phyloP scores from a whole-genome alignment of 1,140 invertebrate genomes.

The Drosophila bocqueti region DNA sequence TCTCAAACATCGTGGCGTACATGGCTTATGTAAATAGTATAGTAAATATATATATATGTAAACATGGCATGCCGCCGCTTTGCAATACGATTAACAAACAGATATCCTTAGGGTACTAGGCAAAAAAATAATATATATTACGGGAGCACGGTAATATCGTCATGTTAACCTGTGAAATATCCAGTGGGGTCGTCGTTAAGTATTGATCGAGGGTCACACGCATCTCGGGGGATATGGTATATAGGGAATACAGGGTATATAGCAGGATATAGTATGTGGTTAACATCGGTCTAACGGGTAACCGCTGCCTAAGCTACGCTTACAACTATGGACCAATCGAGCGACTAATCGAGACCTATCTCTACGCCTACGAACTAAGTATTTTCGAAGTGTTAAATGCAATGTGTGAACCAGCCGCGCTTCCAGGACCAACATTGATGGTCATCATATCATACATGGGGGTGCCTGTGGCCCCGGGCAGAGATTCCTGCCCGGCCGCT shows the following conservation, averaged over 20 bases:
- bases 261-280: constrained; percentile 11
- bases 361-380: constrained; percentile 48
- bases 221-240: constrained; percentile 10
- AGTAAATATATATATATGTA: constrained; percentile 8
- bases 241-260: not conserved
- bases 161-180: constrained; percentile 22
- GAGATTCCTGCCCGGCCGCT: not conserved
- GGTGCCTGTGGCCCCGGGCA: not conserved
- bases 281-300: constrained; percentile 19
- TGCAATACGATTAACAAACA: constrained; percentile 45
- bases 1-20: constrained; percentile 45
- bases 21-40: constrained; percentile 9
- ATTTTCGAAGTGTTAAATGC: constrained; percentile 63
- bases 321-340: constrained; percentile 70
- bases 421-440: constrained; percentile 42
- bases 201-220: constrained; percentile 20
- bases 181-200: constrained; percentile 25
- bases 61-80: constrained; percentile 19
- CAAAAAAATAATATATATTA: constrained; percentile 35
- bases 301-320: constrained; percentile 44
- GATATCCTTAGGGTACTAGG: constrained; percentile 23
- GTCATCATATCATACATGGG: constrained; percentile 14
- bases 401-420: constrained; percentile 36
- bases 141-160: constrained; percentile 18
- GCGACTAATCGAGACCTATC: constrained; percentile 46